Base-by-base conservation (phyloP, 2,888 invertebrate species). In the Nyleta sp. region DNA sequence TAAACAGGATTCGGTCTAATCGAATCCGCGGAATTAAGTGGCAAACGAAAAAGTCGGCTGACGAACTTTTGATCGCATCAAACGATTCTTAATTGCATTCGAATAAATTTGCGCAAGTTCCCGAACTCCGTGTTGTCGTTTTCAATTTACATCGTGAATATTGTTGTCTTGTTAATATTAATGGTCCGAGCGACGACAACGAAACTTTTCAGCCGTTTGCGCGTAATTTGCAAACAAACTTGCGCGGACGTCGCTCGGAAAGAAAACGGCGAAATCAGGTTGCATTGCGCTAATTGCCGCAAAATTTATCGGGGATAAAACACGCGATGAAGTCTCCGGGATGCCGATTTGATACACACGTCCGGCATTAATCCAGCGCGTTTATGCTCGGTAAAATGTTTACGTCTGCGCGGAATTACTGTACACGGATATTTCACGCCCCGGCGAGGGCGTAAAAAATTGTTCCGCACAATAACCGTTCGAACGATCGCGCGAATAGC, bases 31-130 rank as follows among this genome's bases (percentile, higher is more conserved):
- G 40, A 42, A 46, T 75, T 68, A 46, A 42, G 44, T 53, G 44
- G 33, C 28, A 44, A 15, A 22, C 38, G 59, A 28, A 42, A n/a
- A 68, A 52, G 60, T 65, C 13, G n/a, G 10, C 22, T 60, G 52
- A 62, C 28, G 35, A 67, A 68, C 35, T 55, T 59, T 68, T 46
- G 53, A 59, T 59, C 33, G 40, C 57, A 33, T 59, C 57, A 31
- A 73, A 65, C 17, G 65, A 40, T 55, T 33, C 59, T 52, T 42
- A 73, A 65, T 65, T 55, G 18, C 15, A 35, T 65, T 52, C 11
- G 59, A 73, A 73, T 73, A 53, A 28, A 72, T 55, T 64, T 18
- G 18, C 28, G 7, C 28, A 28, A 5, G 55, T 35, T 64, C 33
- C 18, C 53, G 17, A 13, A 38, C 46, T 64, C 20, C 13, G 42